Base-by-base conservation (phyloP, 1,140 invertebrate genomes). In the Neomicropteryx cornuta region DNA sequence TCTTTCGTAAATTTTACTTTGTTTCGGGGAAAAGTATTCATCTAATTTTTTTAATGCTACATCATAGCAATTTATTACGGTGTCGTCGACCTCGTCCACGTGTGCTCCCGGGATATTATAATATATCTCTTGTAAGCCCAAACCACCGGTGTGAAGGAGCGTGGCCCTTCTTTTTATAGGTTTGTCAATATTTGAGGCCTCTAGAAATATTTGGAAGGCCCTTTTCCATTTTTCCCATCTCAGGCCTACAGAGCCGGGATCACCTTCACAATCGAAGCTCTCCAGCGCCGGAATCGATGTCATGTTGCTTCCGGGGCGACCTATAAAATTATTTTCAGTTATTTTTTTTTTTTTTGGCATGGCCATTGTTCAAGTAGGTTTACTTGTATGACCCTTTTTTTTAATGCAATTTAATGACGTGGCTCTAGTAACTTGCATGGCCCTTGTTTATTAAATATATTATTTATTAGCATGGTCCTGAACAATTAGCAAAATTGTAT, bases 191-290 rank as follows among this genome's bases (percentile, higher is more conserved):
- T 33, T 43, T 14, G 36, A 39, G 3, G 47, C 52, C 1, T 42
- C 22, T 24, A 53, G 39, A 19, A 46, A 53, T 11, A 49, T 42
- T 23, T 50, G 36, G 8, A 55, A 42, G 19, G 44, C 47, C 18
- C 45, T 29, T 38, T 46, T 46, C 44, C 47, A 47, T 18, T 47
- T 50, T 23, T 49, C 44, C 53, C 53, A 53, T 4, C 50, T 44
- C 19, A 43, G 18, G 1, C 51, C 49, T 6, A 56, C 33, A 16
- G 49, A 55, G 24, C 36, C 21, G 10, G 50, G 22, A 6, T 55
- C 52, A 5, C 51, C 50, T 1, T 53, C 49, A 35, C 52, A 53
- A 24, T 50, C 50, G 13, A 51, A 46, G 18, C 43, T 3, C 29
- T 55, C 49, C 32, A 51, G 33, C 23, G 47, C 21, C 18, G 38